phyloP scores from a whole-genome alignment of 2,888 invertebrate species.

The Aleiodes alternator region DNA sequence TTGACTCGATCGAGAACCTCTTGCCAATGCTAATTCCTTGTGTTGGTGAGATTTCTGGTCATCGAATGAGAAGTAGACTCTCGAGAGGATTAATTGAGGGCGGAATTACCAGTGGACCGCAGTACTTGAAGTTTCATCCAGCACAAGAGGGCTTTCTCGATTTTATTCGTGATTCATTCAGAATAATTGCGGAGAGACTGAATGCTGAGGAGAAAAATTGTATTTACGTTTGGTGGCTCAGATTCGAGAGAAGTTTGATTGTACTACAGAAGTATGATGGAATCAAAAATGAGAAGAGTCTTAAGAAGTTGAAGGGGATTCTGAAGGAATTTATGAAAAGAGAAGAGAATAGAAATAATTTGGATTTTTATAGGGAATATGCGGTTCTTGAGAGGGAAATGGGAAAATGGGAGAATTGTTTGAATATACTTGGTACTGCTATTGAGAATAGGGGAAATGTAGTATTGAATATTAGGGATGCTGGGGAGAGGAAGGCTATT shows the following conservation, averaged over 20 bases:
- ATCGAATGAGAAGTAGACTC: slow-evolving; percentile 59
- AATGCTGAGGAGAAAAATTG: slow-evolving; percentile 74
- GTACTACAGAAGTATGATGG: slow-evolving; percentile 72
- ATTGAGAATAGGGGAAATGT: slow-evolving; percentile 68
- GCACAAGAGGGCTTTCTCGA: slow-evolving; percentile 80
- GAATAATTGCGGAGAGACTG: slow-evolving; percentile 77
- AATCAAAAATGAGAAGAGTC: slow-evolving; percentile 71
- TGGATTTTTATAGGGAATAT: slow-evolving; percentile 80
- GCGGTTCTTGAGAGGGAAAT: slow-evolving; percentile 80
- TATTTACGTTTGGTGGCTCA: slow-evolving; percentile 80
- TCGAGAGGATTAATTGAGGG: slow-evolving; percentile 66
- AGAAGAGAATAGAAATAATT: slow-evolving; percentile 77
- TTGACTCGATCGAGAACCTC: slow-evolving; percentile 67
- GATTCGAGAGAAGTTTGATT: slow-evolving; percentile 79
- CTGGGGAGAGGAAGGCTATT: slow-evolving; percentile 69
- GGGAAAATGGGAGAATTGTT: slow-evolving; percentile 74
- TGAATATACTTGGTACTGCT: slow-evolving; percentile 77
- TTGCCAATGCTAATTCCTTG: slow-evolving; percentile 68
- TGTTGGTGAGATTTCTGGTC: slow-evolving; percentile 63
- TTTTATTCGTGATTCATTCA: slow-evolving; percentile 77
- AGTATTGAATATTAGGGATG: slow-evolving; percentile 59
- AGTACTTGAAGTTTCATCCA: slow-evolving; percentile 79
- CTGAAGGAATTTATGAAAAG: slow-evolving; percentile 79
- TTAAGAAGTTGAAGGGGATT: slow-evolving; percentile 76
- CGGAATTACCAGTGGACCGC: slow-evolving; percentile 78